Percentiles rank a stretch among this genome's conserved stretches.
Evolutionary conservation across 2,113 vertebrate species (phyloP).

Genomic region (Asarcornis scutulata): DNA sequence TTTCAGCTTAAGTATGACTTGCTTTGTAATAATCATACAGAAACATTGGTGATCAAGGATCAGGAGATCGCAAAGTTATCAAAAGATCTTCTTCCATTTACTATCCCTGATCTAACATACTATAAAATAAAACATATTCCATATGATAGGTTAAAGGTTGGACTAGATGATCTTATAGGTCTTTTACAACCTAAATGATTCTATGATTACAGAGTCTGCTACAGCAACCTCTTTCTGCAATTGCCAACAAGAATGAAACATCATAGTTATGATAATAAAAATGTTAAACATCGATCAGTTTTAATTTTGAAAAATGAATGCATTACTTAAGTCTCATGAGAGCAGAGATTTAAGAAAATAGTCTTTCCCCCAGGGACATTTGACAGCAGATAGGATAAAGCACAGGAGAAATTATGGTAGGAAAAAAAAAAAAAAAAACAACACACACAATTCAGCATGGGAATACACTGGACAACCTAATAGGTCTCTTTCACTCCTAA

Average conservation of each 20-base stretch:
- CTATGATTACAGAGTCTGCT: background rate
- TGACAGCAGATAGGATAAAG: constrained; percentile 5
- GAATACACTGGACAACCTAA: background rate
- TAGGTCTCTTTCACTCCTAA: constrained; percentile 11
- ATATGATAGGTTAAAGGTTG: background rate
- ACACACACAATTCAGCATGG: background rate
- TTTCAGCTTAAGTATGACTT: background rate
- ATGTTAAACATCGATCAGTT: background rate
- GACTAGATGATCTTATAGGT: too few relatives aligned
- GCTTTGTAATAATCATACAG: background rate
- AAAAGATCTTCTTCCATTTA: background rate
- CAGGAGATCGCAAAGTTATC: background rate
- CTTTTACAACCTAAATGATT: too few relatives aligned
- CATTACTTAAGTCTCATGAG: background rate
- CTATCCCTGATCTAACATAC: background rate
- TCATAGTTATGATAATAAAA: constrained; percentile 16
- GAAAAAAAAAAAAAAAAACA: background rate
- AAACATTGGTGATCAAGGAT: background rate
- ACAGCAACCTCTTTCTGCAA: background rate
- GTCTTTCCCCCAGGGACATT: background rate
- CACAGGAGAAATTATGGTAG: background rate
- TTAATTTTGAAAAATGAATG: constrained; percentile 13
- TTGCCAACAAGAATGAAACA: background rate
- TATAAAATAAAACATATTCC: background rate
- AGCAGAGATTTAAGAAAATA: constrained; percentile 15